phyloP scores from a whole-genome alignment of 2,113 vertebrate species.

The Anhinga anhinga region DNA sequence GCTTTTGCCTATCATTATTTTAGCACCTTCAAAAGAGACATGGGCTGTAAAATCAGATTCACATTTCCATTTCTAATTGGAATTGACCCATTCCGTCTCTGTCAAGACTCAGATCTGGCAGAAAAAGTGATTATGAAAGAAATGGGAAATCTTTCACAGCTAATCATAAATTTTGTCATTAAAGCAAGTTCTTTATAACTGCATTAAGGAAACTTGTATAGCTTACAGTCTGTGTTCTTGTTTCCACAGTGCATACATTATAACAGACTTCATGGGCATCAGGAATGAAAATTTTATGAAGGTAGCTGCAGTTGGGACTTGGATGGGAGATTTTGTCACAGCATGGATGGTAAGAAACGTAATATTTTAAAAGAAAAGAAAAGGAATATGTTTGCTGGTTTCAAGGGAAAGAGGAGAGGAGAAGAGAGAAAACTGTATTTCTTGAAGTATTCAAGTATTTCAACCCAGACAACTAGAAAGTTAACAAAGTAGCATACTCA shows the following conservation, averaged over 20 bases:
- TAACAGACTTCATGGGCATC: constrained; percentile 98
- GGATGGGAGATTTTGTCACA: constrained; percentile 99
- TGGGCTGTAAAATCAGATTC: neutral
- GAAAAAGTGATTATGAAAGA: neutral
- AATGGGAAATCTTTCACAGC: neutral
- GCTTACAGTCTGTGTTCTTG: constrained; percentile 61
- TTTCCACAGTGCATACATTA: constrained; percentile 87
- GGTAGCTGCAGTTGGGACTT: constrained; percentile 95
- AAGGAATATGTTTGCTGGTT: neutral
- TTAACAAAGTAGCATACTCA: neutral
- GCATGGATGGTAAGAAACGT: constrained; percentile 94
- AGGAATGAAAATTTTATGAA: constrained; percentile 99
- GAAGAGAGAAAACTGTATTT: neutral
- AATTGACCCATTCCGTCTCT: neutral
- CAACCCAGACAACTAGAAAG: neutral
- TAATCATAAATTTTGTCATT: neutral
- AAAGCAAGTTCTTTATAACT: neutral
- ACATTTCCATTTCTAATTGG: neutral
- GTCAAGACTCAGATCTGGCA: neutral
- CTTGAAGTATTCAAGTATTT: neutral
- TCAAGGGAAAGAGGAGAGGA: neutral
- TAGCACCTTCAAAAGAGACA: neutral
- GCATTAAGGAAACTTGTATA: neutral
- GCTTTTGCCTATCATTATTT: neutral
- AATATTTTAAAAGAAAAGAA: neutral